Evolutionary conservation across 2,797 vertebrate species (phyloP).

Genomic region (Brotula barbata): DNA sequence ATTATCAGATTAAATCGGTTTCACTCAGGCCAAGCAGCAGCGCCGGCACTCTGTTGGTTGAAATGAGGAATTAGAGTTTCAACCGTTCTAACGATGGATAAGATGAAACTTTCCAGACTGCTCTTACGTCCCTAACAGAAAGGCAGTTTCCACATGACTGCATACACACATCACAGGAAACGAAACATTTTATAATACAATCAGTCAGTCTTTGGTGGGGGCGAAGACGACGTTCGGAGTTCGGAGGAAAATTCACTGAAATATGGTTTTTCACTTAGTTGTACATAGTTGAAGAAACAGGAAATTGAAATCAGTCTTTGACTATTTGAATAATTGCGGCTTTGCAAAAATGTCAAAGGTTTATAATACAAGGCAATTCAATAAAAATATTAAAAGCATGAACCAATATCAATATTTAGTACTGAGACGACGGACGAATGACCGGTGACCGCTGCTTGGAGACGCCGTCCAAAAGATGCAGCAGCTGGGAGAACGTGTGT

Average conservation of each 20-base stretch:
- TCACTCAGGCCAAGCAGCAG: no score
- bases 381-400: no score
- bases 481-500: no score
- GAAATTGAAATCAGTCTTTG: conserved; percentile 33
- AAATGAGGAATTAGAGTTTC: no score
- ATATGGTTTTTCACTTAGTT: no score
- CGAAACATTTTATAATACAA: conserved; percentile 34
- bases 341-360: conserved; percentile 6
- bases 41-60: no score
- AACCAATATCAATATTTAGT: no score
- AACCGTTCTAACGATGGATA: conserved; percentile 6
- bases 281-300: conserved; percentile 22
- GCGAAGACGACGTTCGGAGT: not conserved
- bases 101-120: not conserved
- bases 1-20: no score
- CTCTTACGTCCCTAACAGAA: not conserved
- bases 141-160: conserved; percentile 9
- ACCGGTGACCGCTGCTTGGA: no score
- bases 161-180: conserved; percentile 3
- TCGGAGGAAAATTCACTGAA: no score
- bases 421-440: no score
- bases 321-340: conserved; percentile 8
- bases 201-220: conserved; percentile 36
- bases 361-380: conserved; percentile 35
- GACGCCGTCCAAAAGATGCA: no score